A percentile compares a stretch with the other conserved stretches of the same genome.
These are phyloP conservation scores for Hiodon tergisus DNA, from an alignment of 2,113 vertebrate genomes.

Conservation along the genomic window DNA sequence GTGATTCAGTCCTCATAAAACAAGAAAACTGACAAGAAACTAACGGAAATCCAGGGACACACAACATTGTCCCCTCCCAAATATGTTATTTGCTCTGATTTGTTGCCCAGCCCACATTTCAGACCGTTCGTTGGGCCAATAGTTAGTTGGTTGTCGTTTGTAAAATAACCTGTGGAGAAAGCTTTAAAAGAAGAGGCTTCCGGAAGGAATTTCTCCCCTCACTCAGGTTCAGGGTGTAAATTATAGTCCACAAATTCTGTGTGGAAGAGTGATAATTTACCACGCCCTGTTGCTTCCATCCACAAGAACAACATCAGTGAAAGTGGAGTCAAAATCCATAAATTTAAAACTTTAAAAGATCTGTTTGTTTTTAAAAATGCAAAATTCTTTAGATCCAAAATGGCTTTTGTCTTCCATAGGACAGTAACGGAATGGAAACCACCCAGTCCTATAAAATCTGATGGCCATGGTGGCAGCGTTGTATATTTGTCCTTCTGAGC, in stretches of 20 bases:
- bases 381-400: background rate
- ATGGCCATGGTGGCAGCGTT: background rate
- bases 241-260: no score
- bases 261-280: no score
- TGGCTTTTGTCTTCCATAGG: background rate
- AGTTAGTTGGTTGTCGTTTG: conserved; percentile 18
- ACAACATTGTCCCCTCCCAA: conserved; percentile 43
- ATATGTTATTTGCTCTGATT: conserved; percentile 40
- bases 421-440: conserved; percentile 3
- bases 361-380: conserved; percentile 4
- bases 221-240: background rate
- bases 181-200: conserved; percentile 14
- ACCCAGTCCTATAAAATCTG: background rate
- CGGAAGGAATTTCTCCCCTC: background rate
- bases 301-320: no score
- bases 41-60: conserved; percentile 58
- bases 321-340: no score
- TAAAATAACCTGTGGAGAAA: conserved; percentile 28
- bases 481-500: background rate
- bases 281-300: no score
- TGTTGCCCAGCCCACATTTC: conserved; percentile 38
- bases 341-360: conserved; percentile 1
- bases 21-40: conserved; percentile 51
- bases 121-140: conserved; percentile 18
- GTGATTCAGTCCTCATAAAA: conserved; percentile 57